These are phyloP conservation scores for Euura lappo DNA, from an alignment of 1,140 invertebrate genomes.

Conservation along the genomic window DNA sequence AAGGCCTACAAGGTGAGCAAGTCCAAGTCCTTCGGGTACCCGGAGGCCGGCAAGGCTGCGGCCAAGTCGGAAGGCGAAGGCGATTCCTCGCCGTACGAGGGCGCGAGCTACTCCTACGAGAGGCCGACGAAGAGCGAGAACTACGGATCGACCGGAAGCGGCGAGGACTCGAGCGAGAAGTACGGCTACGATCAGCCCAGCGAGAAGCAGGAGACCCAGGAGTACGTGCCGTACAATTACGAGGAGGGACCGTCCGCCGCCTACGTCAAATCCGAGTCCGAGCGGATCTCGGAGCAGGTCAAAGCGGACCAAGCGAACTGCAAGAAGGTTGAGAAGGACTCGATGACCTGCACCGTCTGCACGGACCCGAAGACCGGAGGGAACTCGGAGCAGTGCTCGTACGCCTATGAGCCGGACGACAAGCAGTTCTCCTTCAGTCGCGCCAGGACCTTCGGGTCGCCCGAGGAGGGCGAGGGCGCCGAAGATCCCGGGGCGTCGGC, in stretches of 20 bases:
- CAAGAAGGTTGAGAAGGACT: slow-evolving; percentile 67
- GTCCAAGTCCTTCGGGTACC: slow-evolving; percentile 51
- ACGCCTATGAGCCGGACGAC: slow-evolving; percentile 70
- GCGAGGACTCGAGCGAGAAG: background rate
- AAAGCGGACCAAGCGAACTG: slow-evolving; percentile 50
- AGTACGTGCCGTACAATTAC: background rate
- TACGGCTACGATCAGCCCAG: background rate
- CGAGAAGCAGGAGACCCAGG: background rate
- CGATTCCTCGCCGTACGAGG: slow-evolving; percentile 16
- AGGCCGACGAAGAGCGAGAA: slow-evolving; percentile 14
- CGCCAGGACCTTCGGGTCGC: slow-evolving; percentile 45
- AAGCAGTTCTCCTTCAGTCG: slow-evolving; percentile 69
- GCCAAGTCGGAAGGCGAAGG: slow-evolving; percentile 9
- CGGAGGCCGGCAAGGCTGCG: slow-evolving; percentile 24
- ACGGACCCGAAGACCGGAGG: slow-evolving; percentile 73
- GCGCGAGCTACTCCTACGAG: slow-evolving; percentile 21
- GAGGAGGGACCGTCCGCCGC: background rate
- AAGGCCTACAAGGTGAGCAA: slow-evolving; percentile 70
- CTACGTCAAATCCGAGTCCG: slow-evolving; percentile 36
- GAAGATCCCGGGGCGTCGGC: slow-evolving; percentile 9
- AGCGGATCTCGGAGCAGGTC: slow-evolving; percentile 38
- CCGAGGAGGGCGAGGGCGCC: slow-evolving; percentile 13
- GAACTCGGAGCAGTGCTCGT: slow-evolving; percentile 75
- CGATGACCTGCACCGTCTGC: slow-evolving; percentile 72
- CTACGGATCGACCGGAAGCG: background rate